phyloP scores from a whole-genome alignment of 2,113 vertebrate genomes.

The Galeopterus variegatus region DNA sequence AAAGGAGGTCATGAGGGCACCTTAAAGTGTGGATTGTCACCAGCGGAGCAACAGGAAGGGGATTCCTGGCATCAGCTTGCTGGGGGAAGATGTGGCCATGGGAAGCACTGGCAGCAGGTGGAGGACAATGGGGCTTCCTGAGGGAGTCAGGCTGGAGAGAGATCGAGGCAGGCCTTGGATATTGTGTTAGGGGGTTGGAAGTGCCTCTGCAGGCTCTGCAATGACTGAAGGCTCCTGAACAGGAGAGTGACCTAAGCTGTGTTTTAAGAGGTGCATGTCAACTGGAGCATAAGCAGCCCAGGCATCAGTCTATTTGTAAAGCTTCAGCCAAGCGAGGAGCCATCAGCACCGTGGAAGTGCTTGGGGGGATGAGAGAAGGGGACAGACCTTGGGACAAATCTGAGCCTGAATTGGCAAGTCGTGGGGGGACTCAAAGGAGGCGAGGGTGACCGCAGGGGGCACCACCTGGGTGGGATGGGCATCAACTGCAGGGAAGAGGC shows the following conservation, averaged over 20 bases:
- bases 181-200: background rate
- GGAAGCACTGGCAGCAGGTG: fast-evolving
- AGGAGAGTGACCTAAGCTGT: background rate
- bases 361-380: background rate
- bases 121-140: fast-evolving
- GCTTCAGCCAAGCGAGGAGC: background rate
- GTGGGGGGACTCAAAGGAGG: background rate
- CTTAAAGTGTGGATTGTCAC: background rate
- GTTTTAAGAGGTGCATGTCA: fast-evolving
- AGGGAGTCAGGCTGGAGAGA: background rate
- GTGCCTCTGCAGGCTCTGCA: background rate
- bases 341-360: background rate
- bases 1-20: fast-evolving
- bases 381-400: background rate
- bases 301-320: too few species aligned
- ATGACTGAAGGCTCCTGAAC: background rate
- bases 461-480: background rate
- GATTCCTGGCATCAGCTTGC: background rate
- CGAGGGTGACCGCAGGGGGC: background rate
- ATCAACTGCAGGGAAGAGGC: background rate
- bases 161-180: background rate
- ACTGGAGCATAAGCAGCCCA: background rate
- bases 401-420: background rate
- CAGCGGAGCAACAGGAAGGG: background rate
- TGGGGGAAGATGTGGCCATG: fast-evolving